phyloP scores from a whole-genome alignment of 2,888 invertebrate genomes.

The Apotomis betuletana region DNA sequence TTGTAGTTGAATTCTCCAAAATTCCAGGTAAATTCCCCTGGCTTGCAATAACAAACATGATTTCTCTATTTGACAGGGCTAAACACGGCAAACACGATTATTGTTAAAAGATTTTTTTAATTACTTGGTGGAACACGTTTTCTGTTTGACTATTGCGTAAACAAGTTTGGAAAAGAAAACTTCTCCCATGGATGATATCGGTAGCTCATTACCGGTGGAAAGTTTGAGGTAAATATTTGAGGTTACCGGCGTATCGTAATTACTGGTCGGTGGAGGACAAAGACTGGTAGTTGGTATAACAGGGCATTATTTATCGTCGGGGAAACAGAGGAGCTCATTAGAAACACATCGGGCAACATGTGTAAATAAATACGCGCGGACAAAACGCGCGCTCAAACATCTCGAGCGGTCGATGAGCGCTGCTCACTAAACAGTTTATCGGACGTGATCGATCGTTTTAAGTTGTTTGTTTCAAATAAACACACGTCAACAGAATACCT shows the following conservation, averaged over 20 bases:
- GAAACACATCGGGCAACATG: conserved; percentile 76
- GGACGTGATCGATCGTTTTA: conserved; percentile 40
- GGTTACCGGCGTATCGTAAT: conserved; percentile 73
- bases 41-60: conserved; percentile 69
- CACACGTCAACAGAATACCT: neutral
- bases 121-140: conserved; percentile 66
- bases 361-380: conserved; percentile 75
- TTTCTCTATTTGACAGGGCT: conserved; percentile 63
- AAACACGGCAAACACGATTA: conserved; percentile 67
- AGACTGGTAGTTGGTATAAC: conserved; percentile 80
- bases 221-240: conserved; percentile 80
- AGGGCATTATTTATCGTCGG: conserved; percentile 65
- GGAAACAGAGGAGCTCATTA: conserved; percentile 71
- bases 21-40: conserved; percentile 68
- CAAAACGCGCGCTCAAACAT: conserved; percentile 66
- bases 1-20: conserved; percentile 70
- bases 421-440: conserved; percentile 42
- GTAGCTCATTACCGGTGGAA: conserved; percentile 81
- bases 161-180: conserved; percentile 57
- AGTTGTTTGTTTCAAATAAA: conserved; percentile 13
- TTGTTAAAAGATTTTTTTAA: conserved; percentile 62
- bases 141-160: conserved; percentile 62
- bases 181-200: conserved; percentile 66
- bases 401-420: conserved; percentile 64
- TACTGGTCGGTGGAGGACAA: conserved; percentile 66